Conservation (phyloP, 2,888 invertebrate species). For the Caenorhabditis becei region DNA sequence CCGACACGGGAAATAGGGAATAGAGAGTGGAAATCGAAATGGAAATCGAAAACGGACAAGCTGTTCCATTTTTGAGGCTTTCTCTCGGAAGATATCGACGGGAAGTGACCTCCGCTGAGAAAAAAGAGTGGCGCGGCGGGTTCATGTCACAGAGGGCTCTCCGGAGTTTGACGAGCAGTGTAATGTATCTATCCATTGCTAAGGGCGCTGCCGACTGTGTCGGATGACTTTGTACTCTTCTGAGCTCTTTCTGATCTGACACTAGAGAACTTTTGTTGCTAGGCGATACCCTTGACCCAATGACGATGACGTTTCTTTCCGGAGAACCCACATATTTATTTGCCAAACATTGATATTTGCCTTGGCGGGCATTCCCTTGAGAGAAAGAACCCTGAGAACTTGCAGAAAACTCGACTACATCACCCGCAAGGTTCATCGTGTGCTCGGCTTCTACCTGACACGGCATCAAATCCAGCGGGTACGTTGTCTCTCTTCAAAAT, state of each 20-base stretch:
- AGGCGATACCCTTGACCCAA: not conserved
- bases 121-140: conserved; percentile 8
- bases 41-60: conserved; percentile 49
- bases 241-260: not conserved
- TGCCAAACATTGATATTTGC: conserved; percentile 8
- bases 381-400: not conserved
- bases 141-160: not conserved
- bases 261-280: too few species aligned
- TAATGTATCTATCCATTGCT: not conserved
- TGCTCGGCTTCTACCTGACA: conserved; percentile 57
- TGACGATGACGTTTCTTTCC: not conserved
- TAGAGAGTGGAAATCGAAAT: too few species aligned
- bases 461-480: conserved; percentile 53
- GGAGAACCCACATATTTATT: not conserved
- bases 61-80: conserved; percentile 50
- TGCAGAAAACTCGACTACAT: conserved; percentile 59
- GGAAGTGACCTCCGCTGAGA: conserved; percentile 30
- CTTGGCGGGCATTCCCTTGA: not conserved
- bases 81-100: conserved; percentile 15
- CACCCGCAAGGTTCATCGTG: conserved; percentile 44
- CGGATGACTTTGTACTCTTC: conserved; percentile 6
- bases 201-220: not conserved
- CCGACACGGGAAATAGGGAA: conserved; percentile 39
- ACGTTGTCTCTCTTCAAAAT: not conserved
- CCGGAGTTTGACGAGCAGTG: conserved; percentile 7